These are phyloP conservation scores for Moxostoma hubbsi DNA, from an alignment of 2,797 vertebrate genomes.

Conservation along the genomic window DNA sequence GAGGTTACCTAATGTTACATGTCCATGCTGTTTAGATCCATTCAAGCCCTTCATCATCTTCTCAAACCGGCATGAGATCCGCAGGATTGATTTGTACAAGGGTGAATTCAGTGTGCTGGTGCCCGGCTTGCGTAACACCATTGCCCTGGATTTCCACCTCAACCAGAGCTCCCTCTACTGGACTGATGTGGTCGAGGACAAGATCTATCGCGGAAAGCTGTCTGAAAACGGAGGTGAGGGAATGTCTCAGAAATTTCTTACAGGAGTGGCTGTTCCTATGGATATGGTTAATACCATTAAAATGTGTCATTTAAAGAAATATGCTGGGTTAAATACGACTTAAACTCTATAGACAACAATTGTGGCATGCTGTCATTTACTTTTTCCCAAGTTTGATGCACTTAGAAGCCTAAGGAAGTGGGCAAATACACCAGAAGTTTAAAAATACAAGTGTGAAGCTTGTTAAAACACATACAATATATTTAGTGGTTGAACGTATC, in stretches of 20 bases:
- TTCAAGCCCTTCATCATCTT: constrained; percentile 99
- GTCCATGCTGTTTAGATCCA: constrained; percentile 77
- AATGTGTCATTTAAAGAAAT: too few relatives aligned
- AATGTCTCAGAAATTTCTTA: neutral
- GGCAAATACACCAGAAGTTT: too few relatives aligned
- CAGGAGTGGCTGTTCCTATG: too few relatives aligned
- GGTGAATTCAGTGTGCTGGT: constrained; percentile 96
- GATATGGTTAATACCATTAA: too few relatives aligned
- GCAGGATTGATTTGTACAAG: constrained; percentile 93
- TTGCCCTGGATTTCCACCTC: constrained; percentile 95
- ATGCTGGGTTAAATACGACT: too few relatives aligned
- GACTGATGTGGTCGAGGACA: constrained; percentile 98
- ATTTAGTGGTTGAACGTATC: too few relatives aligned
- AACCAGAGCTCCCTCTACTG: constrained; percentile 97
- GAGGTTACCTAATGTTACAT: neutral
- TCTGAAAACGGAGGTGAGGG: constrained; percentile 92
- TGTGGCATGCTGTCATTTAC: too few relatives aligned
- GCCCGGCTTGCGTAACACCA: constrained; percentile 94
- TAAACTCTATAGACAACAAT: too few relatives aligned
- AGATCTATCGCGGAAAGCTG: constrained; percentile 95
- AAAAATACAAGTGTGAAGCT: too few relatives aligned
- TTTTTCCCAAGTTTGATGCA: too few relatives aligned
- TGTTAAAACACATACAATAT: too few relatives aligned
- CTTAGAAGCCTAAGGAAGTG: too few relatives aligned
- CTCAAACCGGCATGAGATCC: constrained; percentile 97